These are phyloP conservation scores for Parnassius apollo DNA, from an alignment of 2,888 invertebrate genomes.

Conservation along the genomic window DNA sequence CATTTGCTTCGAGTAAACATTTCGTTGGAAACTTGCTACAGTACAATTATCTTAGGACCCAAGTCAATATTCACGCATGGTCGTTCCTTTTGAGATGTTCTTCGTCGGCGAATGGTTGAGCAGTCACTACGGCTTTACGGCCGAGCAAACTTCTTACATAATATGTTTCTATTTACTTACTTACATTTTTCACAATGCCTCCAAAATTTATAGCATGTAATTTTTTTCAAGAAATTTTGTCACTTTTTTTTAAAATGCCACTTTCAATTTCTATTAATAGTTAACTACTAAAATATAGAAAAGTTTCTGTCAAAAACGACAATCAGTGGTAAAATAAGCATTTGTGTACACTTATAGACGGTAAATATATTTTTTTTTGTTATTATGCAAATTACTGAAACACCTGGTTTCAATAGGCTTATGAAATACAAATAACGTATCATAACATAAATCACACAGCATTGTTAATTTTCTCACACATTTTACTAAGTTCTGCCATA, in stretches of 20 bases:
- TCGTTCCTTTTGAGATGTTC: constrained; percentile 42
- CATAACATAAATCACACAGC: no score
- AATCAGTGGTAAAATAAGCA: no score
- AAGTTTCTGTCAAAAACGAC: no score
- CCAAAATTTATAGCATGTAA: constrained; percentile 10
- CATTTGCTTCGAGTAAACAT: constrained; percentile 26
- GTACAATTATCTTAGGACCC: constrained; percentile 33
- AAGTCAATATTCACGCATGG: constrained; percentile 46
- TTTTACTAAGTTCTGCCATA: constrained; percentile 25
- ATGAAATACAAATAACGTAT: no score
- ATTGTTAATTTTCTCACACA: constrained; percentile 17
- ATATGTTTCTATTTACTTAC: constrained; percentile 36
- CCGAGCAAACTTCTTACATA: constrained; percentile 40
- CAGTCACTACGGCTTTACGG: constrained; percentile 37
- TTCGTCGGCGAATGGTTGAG: constrained; percentile 35
- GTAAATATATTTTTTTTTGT: no score
- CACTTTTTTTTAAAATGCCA: no score
- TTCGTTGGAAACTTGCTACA: constrained; percentile 25
- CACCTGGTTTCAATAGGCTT: no score
- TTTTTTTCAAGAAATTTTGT: constrained; percentile 4
- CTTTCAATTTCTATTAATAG: no score
- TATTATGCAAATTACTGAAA: no score
- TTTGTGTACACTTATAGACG: no score
- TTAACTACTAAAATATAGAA: no score
- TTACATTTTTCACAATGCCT: constrained; percentile 24